These are phyloP conservation scores for Sturnus vulgaris DNA, from an alignment of 2,113 vertebrate species.

Conservation along the genomic window DNA sequence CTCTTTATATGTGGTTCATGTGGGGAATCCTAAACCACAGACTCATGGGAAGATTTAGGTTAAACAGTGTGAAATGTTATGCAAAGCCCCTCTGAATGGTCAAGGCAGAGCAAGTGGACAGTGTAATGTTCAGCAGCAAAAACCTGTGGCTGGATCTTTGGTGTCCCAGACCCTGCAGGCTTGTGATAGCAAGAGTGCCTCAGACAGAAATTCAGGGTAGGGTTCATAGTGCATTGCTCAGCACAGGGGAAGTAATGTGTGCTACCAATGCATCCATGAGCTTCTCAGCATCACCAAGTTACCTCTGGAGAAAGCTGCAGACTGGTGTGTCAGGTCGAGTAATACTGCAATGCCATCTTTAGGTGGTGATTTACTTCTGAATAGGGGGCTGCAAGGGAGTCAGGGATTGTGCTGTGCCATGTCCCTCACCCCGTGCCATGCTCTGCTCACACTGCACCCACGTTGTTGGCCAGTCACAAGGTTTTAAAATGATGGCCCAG, in stretches of 20 bases:
- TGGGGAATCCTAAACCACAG: background rate
- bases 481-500: background rate
- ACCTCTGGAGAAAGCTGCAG: background rate
- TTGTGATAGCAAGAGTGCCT: background rate
- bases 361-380: background rate
- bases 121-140: background rate
- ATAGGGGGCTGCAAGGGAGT: background rate
- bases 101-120: background rate
- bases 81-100: background rate
- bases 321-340: background rate
- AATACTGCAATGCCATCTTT: background rate
- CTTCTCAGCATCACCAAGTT: background rate
- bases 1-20: background rate
- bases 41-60: background rate
- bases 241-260: background rate
- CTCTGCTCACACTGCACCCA: background rate
- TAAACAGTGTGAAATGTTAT: background rate
- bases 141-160: background rate
- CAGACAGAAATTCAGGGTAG: background rate
- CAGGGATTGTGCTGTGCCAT: background rate
- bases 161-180: background rate
- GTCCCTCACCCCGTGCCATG: rapidly evolving
- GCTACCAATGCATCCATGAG: rapidly evolving
- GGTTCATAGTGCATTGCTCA: background rate
- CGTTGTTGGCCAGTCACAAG: background rate